Conservation (phyloP, 2,113 vertebrate species). For the Bettongia penicillata region DNA sequence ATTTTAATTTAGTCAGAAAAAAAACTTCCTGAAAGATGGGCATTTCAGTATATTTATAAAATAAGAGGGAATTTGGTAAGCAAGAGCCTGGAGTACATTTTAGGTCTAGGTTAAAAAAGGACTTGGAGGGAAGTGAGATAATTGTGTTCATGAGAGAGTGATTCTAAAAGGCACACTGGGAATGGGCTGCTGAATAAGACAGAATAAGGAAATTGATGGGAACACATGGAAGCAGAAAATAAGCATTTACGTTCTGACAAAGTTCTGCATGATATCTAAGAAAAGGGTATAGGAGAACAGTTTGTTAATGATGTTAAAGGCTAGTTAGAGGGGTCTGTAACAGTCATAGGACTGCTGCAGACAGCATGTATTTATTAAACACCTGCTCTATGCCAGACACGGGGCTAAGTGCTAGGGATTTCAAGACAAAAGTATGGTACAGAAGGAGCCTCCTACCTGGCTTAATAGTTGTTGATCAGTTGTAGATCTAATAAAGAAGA, state of each 20-base stretch:
- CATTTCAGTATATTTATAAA: background rate
- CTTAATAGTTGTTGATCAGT: no score
- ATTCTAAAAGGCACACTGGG: background rate
- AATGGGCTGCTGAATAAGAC: background rate
- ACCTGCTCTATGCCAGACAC: no score
- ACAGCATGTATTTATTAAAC: no score
- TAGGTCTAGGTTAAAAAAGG: background rate
- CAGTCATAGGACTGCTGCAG: background rate
- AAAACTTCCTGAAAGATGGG: background rate
- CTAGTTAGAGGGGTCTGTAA: background rate
- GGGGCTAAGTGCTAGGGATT: no score
- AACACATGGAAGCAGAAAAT: background rate
- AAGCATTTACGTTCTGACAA: background rate
- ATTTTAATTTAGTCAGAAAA: slow-evolving; percentile 42
- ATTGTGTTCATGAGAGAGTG: background rate
- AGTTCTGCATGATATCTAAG: background rate
- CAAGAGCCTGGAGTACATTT: slow-evolving; percentile 8
- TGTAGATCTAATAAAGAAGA: no score
- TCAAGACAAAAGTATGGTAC: no score
- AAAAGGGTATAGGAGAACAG: background rate
- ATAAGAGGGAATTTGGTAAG: slow-evolving; percentile 16
- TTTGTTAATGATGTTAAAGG: background rate
- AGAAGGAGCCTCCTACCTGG: no score
- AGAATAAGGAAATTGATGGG: background rate
- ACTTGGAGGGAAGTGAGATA: background rate